Evolutionary conservation across 2,888 invertebrate genomes (phyloP).

Genomic region (Euphydryas editha): DNA sequence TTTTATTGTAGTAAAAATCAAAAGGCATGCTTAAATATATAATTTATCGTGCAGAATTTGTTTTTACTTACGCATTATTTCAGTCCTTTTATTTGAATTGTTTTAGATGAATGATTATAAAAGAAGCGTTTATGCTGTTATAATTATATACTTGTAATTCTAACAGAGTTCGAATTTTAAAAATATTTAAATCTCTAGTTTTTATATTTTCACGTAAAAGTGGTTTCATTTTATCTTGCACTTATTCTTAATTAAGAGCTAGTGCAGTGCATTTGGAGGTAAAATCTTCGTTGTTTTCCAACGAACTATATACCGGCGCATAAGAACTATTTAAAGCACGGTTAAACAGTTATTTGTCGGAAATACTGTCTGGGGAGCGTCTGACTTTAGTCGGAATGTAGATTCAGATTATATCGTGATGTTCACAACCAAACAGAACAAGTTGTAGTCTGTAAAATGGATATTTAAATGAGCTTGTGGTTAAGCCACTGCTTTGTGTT

Average conservation of each 20-base stretch:
- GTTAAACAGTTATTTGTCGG: slow-evolving; percentile 33
- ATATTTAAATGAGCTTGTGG: slow-evolving; percentile 28
- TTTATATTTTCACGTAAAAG: slow-evolving; percentile 10
- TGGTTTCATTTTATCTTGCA: slow-evolving; percentile 7
- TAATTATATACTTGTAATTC: background rate
- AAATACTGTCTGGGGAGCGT: slow-evolving; percentile 21
- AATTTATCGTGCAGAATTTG: slow-evolving; percentile 18
- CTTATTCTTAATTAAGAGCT: slow-evolving; percentile 22
- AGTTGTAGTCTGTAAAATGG: slow-evolving; percentile 23
- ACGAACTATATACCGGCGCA: slow-evolving; percentile 21
- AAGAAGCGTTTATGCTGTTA: background rate
- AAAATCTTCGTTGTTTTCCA: slow-evolving; percentile 26
- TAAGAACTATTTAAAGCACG: slow-evolving; percentile 31
- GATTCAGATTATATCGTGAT: slow-evolving; percentile 31
- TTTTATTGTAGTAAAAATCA: slow-evolving; percentile 18
- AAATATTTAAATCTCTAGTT: background rate
- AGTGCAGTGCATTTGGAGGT: slow-evolving; percentile 16
- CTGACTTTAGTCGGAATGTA: slow-evolving; percentile 27
- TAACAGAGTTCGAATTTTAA: background rate
- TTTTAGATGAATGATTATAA: background rate
- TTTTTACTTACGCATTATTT: slow-evolving; percentile 23
- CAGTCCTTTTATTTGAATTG: slow-evolving; percentile 12
- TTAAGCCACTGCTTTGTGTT: slow-evolving; percentile 19
- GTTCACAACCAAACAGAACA: slow-evolving; percentile 24
- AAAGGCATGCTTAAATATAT: slow-evolving; percentile 25